Percentiles rank a stretch among this genome's conserved stretches.
Evolutionary conservation across 2,797 vertebrate genomes (phyloP).

Genomic region (Hybognathus amarus): DNA sequence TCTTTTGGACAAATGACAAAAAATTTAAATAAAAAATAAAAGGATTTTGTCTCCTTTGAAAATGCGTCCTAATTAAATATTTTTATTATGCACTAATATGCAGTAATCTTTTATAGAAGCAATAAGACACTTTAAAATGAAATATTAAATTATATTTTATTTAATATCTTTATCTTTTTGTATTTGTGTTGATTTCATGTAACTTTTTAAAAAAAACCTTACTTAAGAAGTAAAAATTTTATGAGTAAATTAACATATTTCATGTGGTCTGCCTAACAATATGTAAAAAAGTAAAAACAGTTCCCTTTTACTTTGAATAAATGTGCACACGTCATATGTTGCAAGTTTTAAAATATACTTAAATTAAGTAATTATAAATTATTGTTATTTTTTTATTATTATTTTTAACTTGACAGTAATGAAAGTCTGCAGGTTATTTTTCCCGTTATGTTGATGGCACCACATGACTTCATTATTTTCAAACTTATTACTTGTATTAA

Average conservation of each 20-base stretch:
- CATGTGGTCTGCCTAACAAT: neutral
- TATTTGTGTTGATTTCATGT: neutral
- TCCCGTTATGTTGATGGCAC: neutral
- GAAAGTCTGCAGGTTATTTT: neutral
- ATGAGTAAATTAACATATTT: neutral
- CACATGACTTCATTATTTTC: neutral
- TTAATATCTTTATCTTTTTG: neutral
- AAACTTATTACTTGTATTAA: neutral
- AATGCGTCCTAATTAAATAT: neutral
- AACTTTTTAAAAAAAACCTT: no score
- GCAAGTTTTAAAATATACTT: neutral
- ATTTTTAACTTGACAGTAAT: neutral
- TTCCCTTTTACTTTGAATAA: neutral
- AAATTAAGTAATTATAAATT: neutral
- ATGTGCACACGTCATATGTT: neutral
- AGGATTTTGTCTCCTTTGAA: neutral
- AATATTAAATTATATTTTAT: neutral
- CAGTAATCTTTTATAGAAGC: neutral
- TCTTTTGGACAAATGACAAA: neutral
- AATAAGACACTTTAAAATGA: neutral
- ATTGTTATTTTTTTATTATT: neutral
- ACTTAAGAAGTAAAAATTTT: neutral
- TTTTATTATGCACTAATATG: neutral
- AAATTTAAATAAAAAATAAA: no score
- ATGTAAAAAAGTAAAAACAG: neutral